Evolutionary conservation across 1,140 invertebrate genomes (phyloP).

Genomic region (Akabosia matsudoensis): DNA sequence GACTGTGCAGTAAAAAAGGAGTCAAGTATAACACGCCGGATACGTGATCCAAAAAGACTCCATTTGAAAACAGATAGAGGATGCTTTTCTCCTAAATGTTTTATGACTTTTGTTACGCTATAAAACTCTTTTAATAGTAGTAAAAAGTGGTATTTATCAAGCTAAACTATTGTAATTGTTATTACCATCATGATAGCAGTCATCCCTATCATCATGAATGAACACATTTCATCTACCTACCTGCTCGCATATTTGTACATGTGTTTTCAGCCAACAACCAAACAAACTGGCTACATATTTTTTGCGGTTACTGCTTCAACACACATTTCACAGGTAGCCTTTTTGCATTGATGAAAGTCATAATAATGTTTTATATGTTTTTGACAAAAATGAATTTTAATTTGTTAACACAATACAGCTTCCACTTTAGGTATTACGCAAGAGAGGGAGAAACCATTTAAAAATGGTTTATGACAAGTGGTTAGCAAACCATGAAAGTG

Average conservation of each 20-base stretch:
- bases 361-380: too few species aligned
- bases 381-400: background rate
- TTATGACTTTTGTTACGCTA: constrained; percentile 20
- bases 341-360: background rate
- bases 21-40: background rate
- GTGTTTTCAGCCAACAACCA: too few species aligned
- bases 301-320: too few species aligned
- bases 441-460: background rate
- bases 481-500: background rate
- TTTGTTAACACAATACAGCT: background rate
- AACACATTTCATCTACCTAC: background rate
- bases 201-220: background rate
- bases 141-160: constrained; percentile 23
- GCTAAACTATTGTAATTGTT: constrained; percentile 14
- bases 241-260: background rate
- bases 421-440: background rate
- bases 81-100: constrained; percentile 8
- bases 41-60: background rate
- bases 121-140: constrained; percentile 1
- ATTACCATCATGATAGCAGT: background rate
- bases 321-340: too few species aligned
- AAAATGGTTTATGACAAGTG: background rate
- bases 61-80: background rate
- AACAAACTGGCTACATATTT: too few species aligned
- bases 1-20: too few species aligned